Conservation (phyloP, 2,797 vertebrate species). For the Falco biarmicus region DNA sequence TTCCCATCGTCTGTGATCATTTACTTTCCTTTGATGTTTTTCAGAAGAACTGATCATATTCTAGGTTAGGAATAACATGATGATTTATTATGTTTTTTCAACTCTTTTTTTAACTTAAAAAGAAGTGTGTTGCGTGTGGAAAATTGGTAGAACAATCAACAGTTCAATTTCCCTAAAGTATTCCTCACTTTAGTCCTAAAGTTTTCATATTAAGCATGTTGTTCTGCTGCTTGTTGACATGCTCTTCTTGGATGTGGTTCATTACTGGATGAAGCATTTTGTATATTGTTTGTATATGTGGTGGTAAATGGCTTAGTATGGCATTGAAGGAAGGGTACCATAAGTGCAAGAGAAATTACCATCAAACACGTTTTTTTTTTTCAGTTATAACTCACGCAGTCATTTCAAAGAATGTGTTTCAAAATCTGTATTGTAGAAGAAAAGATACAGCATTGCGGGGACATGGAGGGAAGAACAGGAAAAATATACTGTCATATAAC, state of each 20-base stretch:
- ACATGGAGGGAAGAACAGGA: rapidly evolving
- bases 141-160: background rate
- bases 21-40: background rate
- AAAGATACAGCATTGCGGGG: background rate
- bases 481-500: background rate
- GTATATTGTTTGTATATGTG: background rate
- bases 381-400: background rate
- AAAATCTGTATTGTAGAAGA: background rate
- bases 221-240: background rate
- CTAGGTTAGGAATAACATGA: background rate
- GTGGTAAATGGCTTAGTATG: background rate
- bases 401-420: background rate
- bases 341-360: background rate
- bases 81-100: background rate
- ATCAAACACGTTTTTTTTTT: background rate
- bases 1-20: background rate
- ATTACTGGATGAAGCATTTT: background rate
- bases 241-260: background rate
- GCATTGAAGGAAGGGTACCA: background rate
- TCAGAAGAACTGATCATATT: background rate
- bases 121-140: background rate
- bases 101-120: background rate
- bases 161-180: background rate
- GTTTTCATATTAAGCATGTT: background rate
- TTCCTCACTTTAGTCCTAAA: background rate